Evolutionary conservation across 53 echinoderm and acorn worm genomes (phyloP).

Genomic region (Henricia sp.): DNA sequence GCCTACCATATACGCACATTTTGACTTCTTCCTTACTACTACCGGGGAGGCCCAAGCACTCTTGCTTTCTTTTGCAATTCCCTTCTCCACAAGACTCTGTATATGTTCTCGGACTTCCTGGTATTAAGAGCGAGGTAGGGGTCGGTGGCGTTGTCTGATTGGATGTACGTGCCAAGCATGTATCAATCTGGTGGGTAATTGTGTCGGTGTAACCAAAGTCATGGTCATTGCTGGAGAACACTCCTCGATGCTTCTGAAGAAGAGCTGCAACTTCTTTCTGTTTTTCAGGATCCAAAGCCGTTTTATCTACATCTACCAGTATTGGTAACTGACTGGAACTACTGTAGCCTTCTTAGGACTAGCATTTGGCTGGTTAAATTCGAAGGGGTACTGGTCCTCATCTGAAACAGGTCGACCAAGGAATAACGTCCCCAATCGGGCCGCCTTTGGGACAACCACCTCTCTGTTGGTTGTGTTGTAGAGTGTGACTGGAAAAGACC

Average conservation of each 20-base stretch:
- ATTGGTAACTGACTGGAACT: not conserved
- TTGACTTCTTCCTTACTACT: slow-evolving; percentile 55
- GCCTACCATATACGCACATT: too few species aligned
- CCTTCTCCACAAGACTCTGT: slow-evolving; percentile 5
- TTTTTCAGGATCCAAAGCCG: not conserved
- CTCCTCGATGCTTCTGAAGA: slow-evolving; percentile 24
- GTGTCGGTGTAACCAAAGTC: slow-evolving; percentile 58
- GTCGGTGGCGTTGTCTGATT: slow-evolving; percentile 38
- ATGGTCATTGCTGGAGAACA: slow-evolving; percentile 40
- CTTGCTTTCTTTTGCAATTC: slow-evolving; percentile 27
- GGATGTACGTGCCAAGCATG: slow-evolving; percentile 30
- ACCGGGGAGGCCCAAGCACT: slow-evolving; percentile 67
- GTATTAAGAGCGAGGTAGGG: slow-evolving; percentile 48
- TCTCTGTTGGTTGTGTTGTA: slow-evolving; percentile 4
- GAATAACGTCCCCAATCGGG: not conserved
- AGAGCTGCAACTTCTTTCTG: not conserved
- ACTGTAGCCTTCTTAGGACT: not conserved
- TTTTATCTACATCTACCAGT: not conserved
- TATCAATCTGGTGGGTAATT: slow-evolving; percentile 59
- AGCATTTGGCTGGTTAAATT: not conserved
- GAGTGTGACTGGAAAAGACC: not conserved
- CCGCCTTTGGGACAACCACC: not conserved
- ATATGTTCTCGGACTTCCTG: slow-evolving; percentile 51
- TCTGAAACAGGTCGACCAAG: not conserved
- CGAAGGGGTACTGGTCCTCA: too few species aligned